These are phyloP conservation scores for Pungitius pungitius DNA, from an alignment of 2,113 vertebrate genomes.

Conservation along the genomic window DNA sequence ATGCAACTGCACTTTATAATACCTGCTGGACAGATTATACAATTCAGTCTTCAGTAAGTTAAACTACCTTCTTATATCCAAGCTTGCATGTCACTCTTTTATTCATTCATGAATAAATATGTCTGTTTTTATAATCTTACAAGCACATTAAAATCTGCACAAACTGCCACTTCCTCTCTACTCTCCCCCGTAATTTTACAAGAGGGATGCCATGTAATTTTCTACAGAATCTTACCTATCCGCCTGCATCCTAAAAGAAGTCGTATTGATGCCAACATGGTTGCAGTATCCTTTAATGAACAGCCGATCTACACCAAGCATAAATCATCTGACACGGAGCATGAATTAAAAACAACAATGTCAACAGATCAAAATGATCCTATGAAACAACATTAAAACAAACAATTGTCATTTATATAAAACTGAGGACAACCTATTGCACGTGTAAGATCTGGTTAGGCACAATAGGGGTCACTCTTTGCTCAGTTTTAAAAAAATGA, in stretches of 20 bases:
- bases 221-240: not conserved
- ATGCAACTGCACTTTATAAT: not conserved
- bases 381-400: not conserved
- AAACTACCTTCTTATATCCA: too few species aligned
- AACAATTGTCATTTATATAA: not conserved
- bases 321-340: not conserved
- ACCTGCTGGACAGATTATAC: not conserved
- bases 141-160: not conserved
- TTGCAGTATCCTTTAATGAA: not conserved
- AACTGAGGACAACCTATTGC: not conserved
- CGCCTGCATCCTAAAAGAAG: not conserved
- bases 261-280: not conserved
- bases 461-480: conserved; percentile 59
- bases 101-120: not conserved
- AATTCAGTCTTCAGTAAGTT: not conserved
- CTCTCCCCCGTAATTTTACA: not conserved
- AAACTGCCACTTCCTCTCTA: not conserved
- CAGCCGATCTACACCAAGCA: not conserved
- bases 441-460: not conserved
- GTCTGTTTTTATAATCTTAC: not conserved
- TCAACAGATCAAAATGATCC: not conserved
- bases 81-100: not conserved
- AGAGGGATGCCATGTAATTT: not conserved
- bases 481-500: conserved; percentile 3
- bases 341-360: not conserved